These are phyloP conservation scores for Falco punctatus DNA, from an alignment of 2,113 vertebrate species.

Conservation along the genomic window DNA sequence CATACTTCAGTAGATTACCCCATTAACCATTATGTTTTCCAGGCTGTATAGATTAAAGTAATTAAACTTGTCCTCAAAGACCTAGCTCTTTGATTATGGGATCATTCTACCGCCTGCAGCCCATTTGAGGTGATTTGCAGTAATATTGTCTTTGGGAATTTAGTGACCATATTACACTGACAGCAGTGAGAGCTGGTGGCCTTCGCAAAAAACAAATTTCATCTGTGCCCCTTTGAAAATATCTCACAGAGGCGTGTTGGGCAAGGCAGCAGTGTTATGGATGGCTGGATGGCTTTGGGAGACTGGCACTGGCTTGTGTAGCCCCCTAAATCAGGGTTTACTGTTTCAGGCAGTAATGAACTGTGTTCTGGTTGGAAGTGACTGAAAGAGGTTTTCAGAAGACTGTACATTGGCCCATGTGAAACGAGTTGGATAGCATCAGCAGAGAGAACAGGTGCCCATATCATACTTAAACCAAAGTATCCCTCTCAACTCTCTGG, in stretches of 20 bases:
- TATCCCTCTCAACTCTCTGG: background rate
- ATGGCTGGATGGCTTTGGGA: background rate
- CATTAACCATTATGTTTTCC: conserved; percentile 76
- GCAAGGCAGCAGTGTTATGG: background rate
- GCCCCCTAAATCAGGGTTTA: background rate
- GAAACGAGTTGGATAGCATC: background rate
- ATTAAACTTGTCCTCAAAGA: conserved; percentile 73
- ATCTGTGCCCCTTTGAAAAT: background rate
- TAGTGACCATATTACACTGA: conserved; percentile 57
- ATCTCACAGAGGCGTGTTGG: background rate
- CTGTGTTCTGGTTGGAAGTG: background rate
- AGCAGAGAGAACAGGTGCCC: background rate
- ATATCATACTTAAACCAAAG: background rate
- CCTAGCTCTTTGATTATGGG: conserved; percentile 63
- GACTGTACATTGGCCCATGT: background rate
- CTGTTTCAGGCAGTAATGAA: background rate
- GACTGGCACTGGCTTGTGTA: background rate
- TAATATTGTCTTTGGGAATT: conserved; percentile 72
- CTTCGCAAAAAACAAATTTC: background rate
- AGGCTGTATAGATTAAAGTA: conserved; percentile 72
- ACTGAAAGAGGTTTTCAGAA: background rate
- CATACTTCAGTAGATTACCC: conserved; percentile 66
- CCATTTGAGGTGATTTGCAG: conserved; percentile 72
- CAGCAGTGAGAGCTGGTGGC: conserved; percentile 30
- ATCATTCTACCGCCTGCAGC: conserved; percentile 67